Conservation (phyloP, 2,888 invertebrate genomes). For the Scaptodrosophila latifasciaeformis region DNA sequence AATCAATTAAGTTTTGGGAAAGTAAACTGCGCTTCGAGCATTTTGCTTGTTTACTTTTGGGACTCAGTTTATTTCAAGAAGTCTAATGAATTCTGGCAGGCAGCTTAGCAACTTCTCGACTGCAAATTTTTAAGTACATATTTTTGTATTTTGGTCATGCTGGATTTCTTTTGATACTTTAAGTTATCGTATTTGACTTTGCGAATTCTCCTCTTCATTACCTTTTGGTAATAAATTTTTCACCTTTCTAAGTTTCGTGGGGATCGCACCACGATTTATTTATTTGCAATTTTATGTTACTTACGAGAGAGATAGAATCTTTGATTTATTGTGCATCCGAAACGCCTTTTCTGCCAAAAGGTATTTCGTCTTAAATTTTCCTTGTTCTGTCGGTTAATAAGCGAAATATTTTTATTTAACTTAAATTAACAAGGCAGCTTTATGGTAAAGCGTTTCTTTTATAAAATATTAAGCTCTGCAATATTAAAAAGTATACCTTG, state of each 20-base stretch:
- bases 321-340: too few species aligned
- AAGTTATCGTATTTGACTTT: conserved; percentile 49
- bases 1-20: neutral
- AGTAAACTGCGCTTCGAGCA: conserved; percentile 22
- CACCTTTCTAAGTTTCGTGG: too few species aligned
- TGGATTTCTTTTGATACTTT: conserved; percentile 14
- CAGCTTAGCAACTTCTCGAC: conserved; percentile 38
- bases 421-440: too few species aligned
- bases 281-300: neutral
- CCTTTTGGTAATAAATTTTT: conserved; percentile 3
- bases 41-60: conserved; percentile 21
- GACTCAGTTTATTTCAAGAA: neutral
- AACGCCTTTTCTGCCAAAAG: too few species aligned
- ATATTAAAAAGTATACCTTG: too few species aligned
- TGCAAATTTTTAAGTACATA: conserved; percentile 49
- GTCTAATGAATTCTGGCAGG: neutral
- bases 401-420: too few species aligned
- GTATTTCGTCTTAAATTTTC: too few species aligned
- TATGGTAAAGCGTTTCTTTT: too few species aligned
- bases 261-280: neutral
- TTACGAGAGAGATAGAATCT: too few species aligned
- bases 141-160: conserved; percentile 5
- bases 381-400: too few species aligned
- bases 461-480: too few species aligned
- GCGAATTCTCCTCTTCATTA: neutral